phyloP scores from a whole-genome alignment of 2,888 invertebrate genomes.

The Lathronympha strigana region DNA sequence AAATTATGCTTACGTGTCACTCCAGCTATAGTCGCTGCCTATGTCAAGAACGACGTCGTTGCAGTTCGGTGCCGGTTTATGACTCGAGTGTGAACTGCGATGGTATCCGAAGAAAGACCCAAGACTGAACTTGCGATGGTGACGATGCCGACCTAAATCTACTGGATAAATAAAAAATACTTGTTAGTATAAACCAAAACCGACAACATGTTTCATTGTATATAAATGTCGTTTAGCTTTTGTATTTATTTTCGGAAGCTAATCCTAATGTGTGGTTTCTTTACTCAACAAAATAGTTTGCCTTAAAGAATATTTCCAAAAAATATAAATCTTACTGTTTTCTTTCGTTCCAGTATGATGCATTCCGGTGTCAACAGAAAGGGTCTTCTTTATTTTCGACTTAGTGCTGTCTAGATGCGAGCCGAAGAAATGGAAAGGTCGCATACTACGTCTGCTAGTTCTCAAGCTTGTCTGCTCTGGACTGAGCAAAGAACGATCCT shows the following conservation, averaged over 20 bases:
- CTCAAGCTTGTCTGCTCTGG: conserved; percentile 74
- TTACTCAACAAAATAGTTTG: not conserved
- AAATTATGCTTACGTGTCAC: conserved; percentile 65
- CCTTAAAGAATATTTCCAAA: not conserved
- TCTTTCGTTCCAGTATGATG: conserved; percentile 79
- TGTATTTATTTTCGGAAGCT: too few relatives aligned
- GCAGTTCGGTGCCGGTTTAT: conserved; percentile 63
- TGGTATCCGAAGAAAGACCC: conserved; percentile 78
- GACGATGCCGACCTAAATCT: conserved; percentile 56
- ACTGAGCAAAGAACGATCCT: conserved; percentile 77
- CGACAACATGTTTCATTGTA: not conserved
- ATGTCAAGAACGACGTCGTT: conserved; percentile 77
- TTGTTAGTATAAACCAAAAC: not conserved
- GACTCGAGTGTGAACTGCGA: conserved; percentile 51
- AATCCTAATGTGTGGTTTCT: not conserved
- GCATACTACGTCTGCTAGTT: conserved; percentile 61
- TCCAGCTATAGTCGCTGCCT: conserved; percentile 78
- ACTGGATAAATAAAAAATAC: conserved; percentile 25
- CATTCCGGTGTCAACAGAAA: conserved; percentile 81
- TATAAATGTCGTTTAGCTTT: too few relatives aligned
- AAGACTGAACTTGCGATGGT: conserved; percentile 78
- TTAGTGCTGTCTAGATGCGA: conserved; percentile 74
- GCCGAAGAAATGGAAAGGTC: conserved; percentile 78
- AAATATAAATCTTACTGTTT: conserved; percentile 58
- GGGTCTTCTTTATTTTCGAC: conserved; percentile 79